Evolutionary conservation across 2,797 vertebrate species (phyloP), one percentile per base, ranked within the genome.

Genomic region (Fundulus diaphanus): DNA sequence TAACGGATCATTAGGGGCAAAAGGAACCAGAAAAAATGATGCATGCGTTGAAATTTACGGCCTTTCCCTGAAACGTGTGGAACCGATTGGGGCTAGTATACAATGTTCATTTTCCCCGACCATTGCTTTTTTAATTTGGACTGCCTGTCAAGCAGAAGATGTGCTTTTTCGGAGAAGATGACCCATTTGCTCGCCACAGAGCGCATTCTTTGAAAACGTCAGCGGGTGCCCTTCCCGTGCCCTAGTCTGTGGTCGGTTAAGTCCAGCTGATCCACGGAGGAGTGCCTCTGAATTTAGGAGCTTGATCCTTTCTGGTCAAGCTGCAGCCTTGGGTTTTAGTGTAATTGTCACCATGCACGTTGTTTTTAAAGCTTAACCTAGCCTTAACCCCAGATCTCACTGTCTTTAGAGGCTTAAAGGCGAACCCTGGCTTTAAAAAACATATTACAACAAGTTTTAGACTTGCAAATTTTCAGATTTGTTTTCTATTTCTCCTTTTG

Each of bases 1-100:
- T 92, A 94, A 95, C 93, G 92, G 91, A 92, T 88, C 92, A 90
- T 92, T 93, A 87, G 90, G 88, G 90, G 83, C 83, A 89, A 87
- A 89, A 88, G 88, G 85, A 91, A 92, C 56, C 79, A 84, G 85
- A 85, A 89, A 89, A 85, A 91, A 85, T 87, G 67, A 88, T 87
- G 82, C 87, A 83, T 85, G 88, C 85, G 77, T 84, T 85, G 72
- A 92, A 87, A 92, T 93, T 87, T 91, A 94, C 85, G 84, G 74
- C 90, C 81, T 93, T 66, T 92, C 88, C 91, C 89, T 89, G 87
- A 93, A 94, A 90, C 84, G 87, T 88, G 90, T 87, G 81, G 87
- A 93, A 92, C 68, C 88, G 82, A 86, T 82, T 76, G 66, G 68
- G 73, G 77, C 85, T 72, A 69, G 70, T 67, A 46, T 59, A 90